Evolutionary conservation across 2,888 invertebrate genomes (phyloP).

Genomic region (Omphaloscelis lunosa): DNA sequence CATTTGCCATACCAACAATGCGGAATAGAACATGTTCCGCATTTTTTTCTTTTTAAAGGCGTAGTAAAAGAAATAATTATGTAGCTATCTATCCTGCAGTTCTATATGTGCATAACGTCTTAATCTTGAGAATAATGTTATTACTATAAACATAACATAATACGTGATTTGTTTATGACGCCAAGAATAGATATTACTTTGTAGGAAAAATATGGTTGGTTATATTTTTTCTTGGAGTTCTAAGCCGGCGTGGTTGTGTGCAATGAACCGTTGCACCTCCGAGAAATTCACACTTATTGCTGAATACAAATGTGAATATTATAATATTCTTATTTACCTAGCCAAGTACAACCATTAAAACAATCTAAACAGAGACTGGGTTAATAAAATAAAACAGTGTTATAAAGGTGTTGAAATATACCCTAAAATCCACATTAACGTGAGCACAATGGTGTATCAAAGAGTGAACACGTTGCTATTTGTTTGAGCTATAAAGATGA

Average conservation of each 20-base stretch:
- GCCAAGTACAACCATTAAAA: slow-evolving; percentile 33
- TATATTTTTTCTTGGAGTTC: slow-evolving; percentile 32
- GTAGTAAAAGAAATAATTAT: slow-evolving; percentile 68
- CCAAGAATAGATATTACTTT: slow-evolving; percentile 38
- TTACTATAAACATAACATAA: slow-evolving; percentile 30
- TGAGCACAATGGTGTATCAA: slow-evolving; percentile 70
- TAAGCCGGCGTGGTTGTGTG: slow-evolving; percentile 6
- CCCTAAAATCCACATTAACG: slow-evolving; percentile 62
- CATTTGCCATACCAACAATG: slow-evolving; percentile 72
- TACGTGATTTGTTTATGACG: slow-evolving; percentile 50
- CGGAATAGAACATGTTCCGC: slow-evolving; percentile 76
- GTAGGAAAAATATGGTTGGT: slow-evolving; percentile 43
- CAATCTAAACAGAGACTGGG: slow-evolving; percentile 22
- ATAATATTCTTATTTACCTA: slow-evolving; percentile 11
- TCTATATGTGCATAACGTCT: slow-evolving; percentile 52
- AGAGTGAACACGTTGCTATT: slow-evolving; percentile 72
- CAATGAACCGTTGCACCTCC: slow-evolving; percentile 13
- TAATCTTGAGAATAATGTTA: slow-evolving; percentile 45
- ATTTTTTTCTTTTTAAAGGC: slow-evolving; percentile 71
- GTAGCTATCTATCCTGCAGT: slow-evolving; percentile 51
- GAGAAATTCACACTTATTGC: slow-evolving; percentile 31
- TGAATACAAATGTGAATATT: slow-evolving; percentile 34
- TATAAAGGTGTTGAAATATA: slow-evolving; percentile 63
- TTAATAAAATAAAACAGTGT: slow-evolving; percentile 37
- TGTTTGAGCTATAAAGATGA: slow-evolving; percentile 75